Conservation (phyloP, 2,113 vertebrate species). For the Phoenicopterus ruber region DNA sequence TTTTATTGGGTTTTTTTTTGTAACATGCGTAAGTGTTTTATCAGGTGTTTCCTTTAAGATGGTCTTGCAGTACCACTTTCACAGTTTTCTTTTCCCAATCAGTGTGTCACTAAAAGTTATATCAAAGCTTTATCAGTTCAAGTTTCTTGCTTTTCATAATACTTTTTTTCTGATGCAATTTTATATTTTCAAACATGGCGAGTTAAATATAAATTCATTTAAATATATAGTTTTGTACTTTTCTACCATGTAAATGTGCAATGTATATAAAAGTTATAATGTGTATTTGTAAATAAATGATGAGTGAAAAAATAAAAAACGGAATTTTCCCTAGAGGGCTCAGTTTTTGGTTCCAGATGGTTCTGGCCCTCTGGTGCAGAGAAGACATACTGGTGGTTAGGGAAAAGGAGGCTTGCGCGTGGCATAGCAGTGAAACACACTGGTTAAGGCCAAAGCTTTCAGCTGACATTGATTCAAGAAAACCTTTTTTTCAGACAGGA, state of each 20-base stretch:
- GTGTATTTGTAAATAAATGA: slow-evolving; percentile 99
- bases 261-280: slow-evolving; percentile 99
- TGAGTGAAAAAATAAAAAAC: slow-evolving; percentile 90
- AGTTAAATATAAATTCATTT: slow-evolving; percentile 99
- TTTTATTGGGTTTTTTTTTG: neutral
- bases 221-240: slow-evolving; percentile 99
- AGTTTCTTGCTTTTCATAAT: slow-evolving; percentile 86
- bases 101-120: slow-evolving; percentile 75
- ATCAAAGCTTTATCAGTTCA: slow-evolving; percentile 85
- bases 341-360: neutral
- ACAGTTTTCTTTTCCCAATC: slow-evolving; percentile 52
- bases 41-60: slow-evolving; percentile 68
- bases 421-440: neutral
- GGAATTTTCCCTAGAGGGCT: slow-evolving; percentile 77
- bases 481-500: neutral
- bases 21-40: neutral
- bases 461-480: neutral
- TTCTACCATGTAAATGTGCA: slow-evolving; percentile 99
- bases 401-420: neutral
- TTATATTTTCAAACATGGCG: slow-evolving; percentile 93
- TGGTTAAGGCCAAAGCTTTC: neutral
- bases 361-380: neutral
- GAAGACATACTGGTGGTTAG: neutral
- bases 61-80: slow-evolving; percentile 57
- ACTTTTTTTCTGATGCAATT: slow-evolving; percentile 87